Conservation (phyloP, 2,113 vertebrate species). For the Eretmochelys imbricata region DNA sequence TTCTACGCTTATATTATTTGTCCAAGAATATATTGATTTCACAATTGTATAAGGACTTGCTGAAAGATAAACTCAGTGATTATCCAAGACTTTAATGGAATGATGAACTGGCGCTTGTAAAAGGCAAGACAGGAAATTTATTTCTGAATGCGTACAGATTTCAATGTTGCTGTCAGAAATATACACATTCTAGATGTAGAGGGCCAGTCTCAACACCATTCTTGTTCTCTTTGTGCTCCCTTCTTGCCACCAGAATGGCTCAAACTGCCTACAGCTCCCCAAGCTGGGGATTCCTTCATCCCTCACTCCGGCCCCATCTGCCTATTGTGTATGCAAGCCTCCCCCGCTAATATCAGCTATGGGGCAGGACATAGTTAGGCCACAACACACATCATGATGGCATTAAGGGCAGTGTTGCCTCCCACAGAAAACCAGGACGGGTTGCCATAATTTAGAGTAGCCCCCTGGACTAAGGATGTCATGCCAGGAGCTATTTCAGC, state of each 20-base stretch:
- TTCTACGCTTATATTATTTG: background rate
- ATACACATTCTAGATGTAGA: background rate
- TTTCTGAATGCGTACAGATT: background rate
- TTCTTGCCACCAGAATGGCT: background rate
- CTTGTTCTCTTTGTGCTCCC: background rate
- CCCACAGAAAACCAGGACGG: background rate
- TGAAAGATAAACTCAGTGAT: background rate
- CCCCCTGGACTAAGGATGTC: background rate
- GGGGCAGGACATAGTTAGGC: background rate
- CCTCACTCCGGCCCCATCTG: background rate
- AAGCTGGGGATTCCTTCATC: background rate
- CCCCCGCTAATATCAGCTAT: background rate
- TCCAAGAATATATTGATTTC: background rate
- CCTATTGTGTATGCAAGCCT: background rate
- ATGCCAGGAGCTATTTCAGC: background rate
- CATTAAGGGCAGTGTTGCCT: background rate
- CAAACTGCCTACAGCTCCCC: background rate
- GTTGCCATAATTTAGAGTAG: background rate
- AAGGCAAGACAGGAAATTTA: background rate
- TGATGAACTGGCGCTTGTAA: background rate
- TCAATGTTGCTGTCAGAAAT: background rate
- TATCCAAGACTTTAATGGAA: background rate
- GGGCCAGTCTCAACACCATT: background rate
- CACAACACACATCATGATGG: background rate
- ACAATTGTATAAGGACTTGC: background rate